Percentiles rank a stretch among this genome's conserved stretches.
Evolutionary conservation across 2,113 vertebrate genomes (phyloP).

Genomic region (Craseonycteris thonglongyai): DNA sequence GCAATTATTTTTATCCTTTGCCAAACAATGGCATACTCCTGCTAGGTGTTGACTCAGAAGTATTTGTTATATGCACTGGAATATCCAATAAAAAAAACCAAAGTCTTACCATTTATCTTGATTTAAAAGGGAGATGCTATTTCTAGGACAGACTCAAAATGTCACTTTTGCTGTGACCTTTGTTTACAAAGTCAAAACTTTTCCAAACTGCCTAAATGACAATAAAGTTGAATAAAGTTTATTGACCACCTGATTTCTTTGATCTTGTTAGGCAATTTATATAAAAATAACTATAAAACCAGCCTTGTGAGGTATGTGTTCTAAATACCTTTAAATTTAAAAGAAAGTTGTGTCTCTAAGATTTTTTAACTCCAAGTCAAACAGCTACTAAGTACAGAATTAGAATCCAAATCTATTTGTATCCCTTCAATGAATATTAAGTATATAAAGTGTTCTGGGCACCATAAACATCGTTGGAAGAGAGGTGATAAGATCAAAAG

Average conservation of each 20-base stretch:
- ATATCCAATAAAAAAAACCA: slow-evolving; percentile 15
- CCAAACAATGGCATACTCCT: neutral
- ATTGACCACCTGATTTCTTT: neutral
- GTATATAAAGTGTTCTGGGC: neutral
- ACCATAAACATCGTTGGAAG: neutral
- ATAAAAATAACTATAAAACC: neutral
- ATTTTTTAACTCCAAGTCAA: neutral
- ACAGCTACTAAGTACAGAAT: neutral
- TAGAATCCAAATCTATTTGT: neutral
- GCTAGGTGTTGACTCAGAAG: neutral
- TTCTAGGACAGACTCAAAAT: slow-evolving; percentile 26
- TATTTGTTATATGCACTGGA: neutral
- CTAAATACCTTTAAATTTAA: neutral
- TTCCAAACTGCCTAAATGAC: neutral
- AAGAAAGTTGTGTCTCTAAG: neutral
- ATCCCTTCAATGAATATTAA: neutral
- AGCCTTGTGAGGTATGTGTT: neutral
- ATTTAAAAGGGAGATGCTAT: slow-evolving; percentile 39
- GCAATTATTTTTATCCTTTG: slow-evolving; percentile 26
- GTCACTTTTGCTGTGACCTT: slow-evolving; percentile 10
- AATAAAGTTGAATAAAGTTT: neutral
- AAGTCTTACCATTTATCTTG: slow-evolving; percentile 28
- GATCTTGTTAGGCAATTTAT: neutral
- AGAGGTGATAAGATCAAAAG: neutral
- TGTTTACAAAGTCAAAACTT: neutral